phyloP scores from a whole-genome alignment of 2,113 vertebrate genomes.

The Catharus bicknelli region DNA sequence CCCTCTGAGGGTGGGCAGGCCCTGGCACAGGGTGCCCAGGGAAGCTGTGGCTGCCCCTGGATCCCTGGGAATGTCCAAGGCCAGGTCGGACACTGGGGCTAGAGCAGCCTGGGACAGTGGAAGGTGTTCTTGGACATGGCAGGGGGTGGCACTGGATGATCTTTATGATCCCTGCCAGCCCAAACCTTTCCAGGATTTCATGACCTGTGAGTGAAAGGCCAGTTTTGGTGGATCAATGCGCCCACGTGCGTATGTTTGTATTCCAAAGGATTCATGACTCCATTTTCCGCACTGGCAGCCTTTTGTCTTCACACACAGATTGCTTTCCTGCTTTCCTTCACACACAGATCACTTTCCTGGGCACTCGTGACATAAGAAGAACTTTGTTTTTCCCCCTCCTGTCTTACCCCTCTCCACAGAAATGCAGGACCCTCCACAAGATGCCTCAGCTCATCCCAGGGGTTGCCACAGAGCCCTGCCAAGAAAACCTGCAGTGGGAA shows the following conservation, averaged over 20 bases:
- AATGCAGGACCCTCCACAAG: not conserved
- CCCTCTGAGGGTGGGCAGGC: accelerated
- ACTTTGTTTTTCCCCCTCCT: not conserved
- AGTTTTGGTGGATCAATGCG: accelerated
- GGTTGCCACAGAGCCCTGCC: not conserved
- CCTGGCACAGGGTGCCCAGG: not conserved
- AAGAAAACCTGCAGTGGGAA: not conserved
- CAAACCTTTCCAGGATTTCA: not conserved
- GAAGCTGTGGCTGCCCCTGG: not conserved
- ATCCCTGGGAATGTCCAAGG: accelerated
- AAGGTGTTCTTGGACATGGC: not conserved
- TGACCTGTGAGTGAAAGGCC: not conserved
- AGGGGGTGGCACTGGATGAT: accelerated
- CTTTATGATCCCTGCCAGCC: not conserved
- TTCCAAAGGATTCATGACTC: not conserved
- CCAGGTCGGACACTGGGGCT: accelerated
- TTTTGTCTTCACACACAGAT: not conserved
- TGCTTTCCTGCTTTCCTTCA: not conserved
- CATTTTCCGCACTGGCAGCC: not conserved
- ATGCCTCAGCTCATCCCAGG: not conserved
- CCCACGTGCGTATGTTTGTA: accelerated
- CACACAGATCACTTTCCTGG: not conserved
- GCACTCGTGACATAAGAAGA: not conserved
- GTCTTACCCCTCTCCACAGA: not conserved
- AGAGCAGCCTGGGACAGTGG: accelerated